Evolutionary conservation across 2,797 vertebrate species (phyloP).

Genomic region (Channallabes apus): DNA sequence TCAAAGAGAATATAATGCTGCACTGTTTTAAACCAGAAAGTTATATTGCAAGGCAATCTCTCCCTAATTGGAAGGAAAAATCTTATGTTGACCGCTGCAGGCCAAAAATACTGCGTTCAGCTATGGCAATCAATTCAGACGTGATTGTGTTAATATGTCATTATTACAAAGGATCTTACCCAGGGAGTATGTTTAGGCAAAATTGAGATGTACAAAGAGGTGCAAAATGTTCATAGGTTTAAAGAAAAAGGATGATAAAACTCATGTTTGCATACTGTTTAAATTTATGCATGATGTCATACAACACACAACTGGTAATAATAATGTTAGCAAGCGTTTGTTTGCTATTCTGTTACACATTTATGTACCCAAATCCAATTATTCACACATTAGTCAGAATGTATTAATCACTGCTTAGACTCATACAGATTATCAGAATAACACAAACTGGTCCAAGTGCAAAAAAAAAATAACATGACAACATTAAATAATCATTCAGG

Average conservation of each 20-base stretch:
- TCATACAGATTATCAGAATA: neutral
- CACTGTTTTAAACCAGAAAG: constrained; percentile 23
- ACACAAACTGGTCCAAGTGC: neutral
- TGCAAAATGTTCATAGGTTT: neutral
- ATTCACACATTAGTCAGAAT: neutral
- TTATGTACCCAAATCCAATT: neutral
- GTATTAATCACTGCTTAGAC: neutral
- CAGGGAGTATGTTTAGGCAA: neutral
- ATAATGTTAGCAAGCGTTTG: neutral
- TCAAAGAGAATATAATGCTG: neutral
- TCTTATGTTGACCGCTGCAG: neutral
- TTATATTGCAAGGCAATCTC: neutral
- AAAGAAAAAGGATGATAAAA: neutral
- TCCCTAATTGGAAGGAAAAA: neutral
- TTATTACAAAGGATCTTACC: neutral
- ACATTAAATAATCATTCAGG: neutral
- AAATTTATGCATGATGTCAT: neutral
- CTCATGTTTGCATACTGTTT: neutral
- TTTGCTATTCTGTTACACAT: neutral
- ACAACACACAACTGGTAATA: neutral
- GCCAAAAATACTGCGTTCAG: neutral
- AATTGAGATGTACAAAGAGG: neutral
- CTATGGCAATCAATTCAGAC: neutral
- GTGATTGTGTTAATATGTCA: neutral
- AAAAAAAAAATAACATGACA: neutral